A percentile compares a stretch with the other conserved stretches of the same genome.
Evolutionary conservation across 2,888 invertebrate genomes (phyloP).

Genomic region (Fragum whitleyi): DNA sequence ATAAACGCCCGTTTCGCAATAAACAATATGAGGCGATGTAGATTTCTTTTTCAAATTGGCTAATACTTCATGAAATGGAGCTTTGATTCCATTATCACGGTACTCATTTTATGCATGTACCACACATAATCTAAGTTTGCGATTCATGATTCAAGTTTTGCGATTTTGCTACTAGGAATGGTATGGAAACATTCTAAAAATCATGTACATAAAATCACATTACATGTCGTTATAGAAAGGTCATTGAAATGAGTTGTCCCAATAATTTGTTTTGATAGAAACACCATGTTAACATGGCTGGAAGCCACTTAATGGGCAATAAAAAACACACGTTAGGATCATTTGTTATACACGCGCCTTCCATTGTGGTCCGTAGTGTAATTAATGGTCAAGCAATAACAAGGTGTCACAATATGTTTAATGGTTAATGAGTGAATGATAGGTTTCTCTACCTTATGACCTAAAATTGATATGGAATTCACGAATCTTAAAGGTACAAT

Average conservation of each 20-base stretch:
- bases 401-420: neutral
- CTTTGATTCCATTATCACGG: no score
- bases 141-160: no score
- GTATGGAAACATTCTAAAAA: no score
- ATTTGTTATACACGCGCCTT: slow-evolving; percentile 37
- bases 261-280: slow-evolving; percentile 8
- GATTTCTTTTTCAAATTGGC: no score
- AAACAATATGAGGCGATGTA: no score
- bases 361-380: slow-evolving; percentile 16
- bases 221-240: neutral
- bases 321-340: slow-evolving; percentile 15
- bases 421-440: neutral
- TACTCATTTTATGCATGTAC: no score
- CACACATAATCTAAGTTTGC: no score
- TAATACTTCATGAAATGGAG: no score
- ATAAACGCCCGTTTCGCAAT: no score
- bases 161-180: no score
- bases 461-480: neutral
- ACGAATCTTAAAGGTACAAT: neutral
- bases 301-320: slow-evolving; percentile 35
- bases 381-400: slow-evolving; percentile 24
- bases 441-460: neutral
- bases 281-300: slow-evolving; percentile 9
- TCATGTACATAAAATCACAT: no score
- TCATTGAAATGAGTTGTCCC: neutral